Evolutionary conservation across 2,888 invertebrate species (phyloP), one percentile per base, ranked within the genome.

Genomic region (Orthosia gothica): DNA sequence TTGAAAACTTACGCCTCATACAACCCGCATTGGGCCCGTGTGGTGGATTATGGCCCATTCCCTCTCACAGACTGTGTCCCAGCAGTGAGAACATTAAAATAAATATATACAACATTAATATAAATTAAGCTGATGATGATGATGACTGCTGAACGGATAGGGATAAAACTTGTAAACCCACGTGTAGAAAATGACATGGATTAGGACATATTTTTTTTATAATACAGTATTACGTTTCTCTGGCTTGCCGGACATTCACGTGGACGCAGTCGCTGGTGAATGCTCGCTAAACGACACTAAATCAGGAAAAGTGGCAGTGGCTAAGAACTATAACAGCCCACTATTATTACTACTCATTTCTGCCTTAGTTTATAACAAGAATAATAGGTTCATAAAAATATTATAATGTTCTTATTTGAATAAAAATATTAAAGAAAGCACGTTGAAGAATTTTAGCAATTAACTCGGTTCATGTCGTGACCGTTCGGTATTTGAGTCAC

Each of bases 381-480:
- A 16, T 32, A 68, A 66, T 49, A 54, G 12, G 15, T 50, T 32
- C 45, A 68, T 76, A 45, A 45, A 59, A 55, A 76, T 20, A 4
- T 57, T 23, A 32, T 45, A 15, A 40, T 54, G 5, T 76, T 13
- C 40, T 54, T 47, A 55, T 64, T 70, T 65, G 12, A 61, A 57
- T 55, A 62, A 52, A 63, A 73, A 23, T 5, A 47, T 73, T 74
- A 49, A 26, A 57, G 32, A 58, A 61, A 70, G 12, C 20, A 32
- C 15, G 32, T 58, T 49, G 23, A 61, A 45, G 52, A 69, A 71
- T 71, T 65, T 71, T 5, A 76, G 32, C 49, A 76, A 81, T 71
- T 65, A 76, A 58, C 64, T 7, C 16, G 52, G 12, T 58, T 68
- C 71, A 66, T 76, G 45, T 62, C 61, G 71, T 50, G 65, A 68